Evolutionary conservation across 2,797 vertebrate genomes (phyloP).

Genomic region (Semaprochilodus insignis): DNA sequence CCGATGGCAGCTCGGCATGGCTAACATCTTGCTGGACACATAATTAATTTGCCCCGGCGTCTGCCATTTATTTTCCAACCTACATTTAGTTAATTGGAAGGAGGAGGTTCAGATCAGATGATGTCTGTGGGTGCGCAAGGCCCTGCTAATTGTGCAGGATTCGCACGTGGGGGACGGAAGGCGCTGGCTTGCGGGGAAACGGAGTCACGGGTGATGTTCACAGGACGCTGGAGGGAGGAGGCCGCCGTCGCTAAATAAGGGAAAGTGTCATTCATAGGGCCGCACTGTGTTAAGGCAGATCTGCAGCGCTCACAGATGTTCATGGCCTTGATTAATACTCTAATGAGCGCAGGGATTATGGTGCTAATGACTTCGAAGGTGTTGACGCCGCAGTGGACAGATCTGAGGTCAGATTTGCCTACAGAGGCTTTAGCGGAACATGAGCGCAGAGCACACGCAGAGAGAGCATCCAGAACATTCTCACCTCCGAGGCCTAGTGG

Average conservation of each 20-base stretch:
- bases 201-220: conserved; percentile 53
- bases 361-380: conserved; percentile 58
- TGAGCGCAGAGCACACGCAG: conserved; percentile 35
- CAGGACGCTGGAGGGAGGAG: conserved; percentile 54
- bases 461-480: conserved; percentile 11
- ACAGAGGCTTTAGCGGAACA: conserved; percentile 38
- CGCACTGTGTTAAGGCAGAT: conserved; percentile 50
- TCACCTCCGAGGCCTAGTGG: conserved; percentile 9
- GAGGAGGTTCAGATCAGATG: conserved; percentile 81
- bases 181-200: conserved; percentile 58
- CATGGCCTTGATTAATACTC: conserved; percentile 59
- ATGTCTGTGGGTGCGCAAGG: conserved; percentile 73
- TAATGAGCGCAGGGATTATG: conserved; percentile 60
- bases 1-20: conserved; percentile 72
- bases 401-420: conserved; percentile 52
- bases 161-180: conserved; percentile 61
- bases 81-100: conserved; percentile 85
- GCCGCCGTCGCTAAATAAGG: conserved; percentile 57
- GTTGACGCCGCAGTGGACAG: conserved; percentile 54
- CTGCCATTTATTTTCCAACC: conserved; percentile 85
- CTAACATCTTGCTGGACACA: conserved; percentile 85
- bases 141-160: conserved; percentile 73
- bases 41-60: conserved; percentile 84
- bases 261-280: conserved; percentile 59
- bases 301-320: conserved; percentile 56